A percentile compares a stretch with the other conserved stretches of the same genome.
Conservation (phyloP, 2,888 invertebrate species). For the Orchesellides sinensis region DNA sequence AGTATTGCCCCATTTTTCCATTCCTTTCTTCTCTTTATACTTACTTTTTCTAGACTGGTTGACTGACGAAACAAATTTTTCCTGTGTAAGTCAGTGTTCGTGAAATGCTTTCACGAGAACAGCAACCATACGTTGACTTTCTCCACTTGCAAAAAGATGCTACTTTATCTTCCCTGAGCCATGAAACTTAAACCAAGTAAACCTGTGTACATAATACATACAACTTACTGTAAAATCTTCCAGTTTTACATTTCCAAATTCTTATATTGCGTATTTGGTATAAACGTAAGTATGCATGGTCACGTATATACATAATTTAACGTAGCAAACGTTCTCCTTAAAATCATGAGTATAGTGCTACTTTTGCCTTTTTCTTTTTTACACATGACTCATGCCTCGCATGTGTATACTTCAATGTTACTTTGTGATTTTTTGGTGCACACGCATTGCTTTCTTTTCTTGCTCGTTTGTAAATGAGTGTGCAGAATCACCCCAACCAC, state of each 20-base stretch:
- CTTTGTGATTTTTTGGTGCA: slow-evolving; percentile 5
- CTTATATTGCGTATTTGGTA: not conserved
- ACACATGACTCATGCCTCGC: not conserved
- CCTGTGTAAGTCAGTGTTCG: not conserved
- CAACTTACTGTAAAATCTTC: not conserved
- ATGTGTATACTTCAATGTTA: not conserved
- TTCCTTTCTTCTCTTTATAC: not conserved
- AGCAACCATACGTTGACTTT: not conserved
- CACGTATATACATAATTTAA: not conserved
- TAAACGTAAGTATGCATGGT: not conserved
- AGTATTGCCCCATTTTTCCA: no score
- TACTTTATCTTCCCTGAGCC: slow-evolving; percentile 3
- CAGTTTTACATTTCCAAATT: no score
- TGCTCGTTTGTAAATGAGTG: slow-evolving; percentile 11
- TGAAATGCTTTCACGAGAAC: not conserved
- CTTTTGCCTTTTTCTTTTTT: slow-evolving; percentile 1
- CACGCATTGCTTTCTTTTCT: not conserved
- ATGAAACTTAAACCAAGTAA: not conserved
- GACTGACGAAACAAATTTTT: not conserved
- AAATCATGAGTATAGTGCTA: not conserved
- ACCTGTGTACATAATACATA: not conserved
- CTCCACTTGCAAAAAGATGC: not conserved
- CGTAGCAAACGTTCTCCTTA: not conserved
- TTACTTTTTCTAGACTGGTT: not conserved
- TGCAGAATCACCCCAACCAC: slow-evolving; percentile 19